Base-by-base conservation (phyloP, 2,888 invertebrate species). In the Chymomyza procnemis region DNA sequence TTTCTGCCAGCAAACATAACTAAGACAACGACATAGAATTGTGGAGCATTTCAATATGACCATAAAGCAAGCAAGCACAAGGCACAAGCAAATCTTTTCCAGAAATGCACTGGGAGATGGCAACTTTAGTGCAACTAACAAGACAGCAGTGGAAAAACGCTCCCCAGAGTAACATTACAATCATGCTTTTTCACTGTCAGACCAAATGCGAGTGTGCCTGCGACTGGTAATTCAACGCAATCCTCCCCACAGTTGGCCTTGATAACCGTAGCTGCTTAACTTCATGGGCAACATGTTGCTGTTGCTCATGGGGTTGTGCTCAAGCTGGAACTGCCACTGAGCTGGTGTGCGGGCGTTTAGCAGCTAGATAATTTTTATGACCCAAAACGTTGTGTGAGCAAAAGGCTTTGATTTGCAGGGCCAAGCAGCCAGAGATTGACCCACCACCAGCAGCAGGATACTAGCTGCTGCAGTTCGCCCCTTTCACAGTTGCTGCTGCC, bases 131-230 rank as follows among this genome's bases (percentile, higher is more conserved):
- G 78, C 67, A 74, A 74, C 50, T 18, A 19, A 18, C 81, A 81
- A 70, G 68, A 85, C 73, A 41, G 34, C 41, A 41, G 55, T 41
- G 56, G 60, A 54, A 60, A 65, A 60, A 60, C 60, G 60, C 47
- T 83, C 85, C 83, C 83, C 73, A 75, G 83, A 79, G 83, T 79
- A 73, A 84, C 83, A 83, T 83, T 83, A 85, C 62, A 72, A 71
- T 78, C 73, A 70, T 59, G 54, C 34, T 41, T 41, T 41, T 41
- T 41, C 34, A 41, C 34, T 41, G 34, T 41, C 34, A 41, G 34
- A 12, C 34, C 34, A 41, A 41, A 41, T 41, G 12, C 12, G 34
- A 41, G 34, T 18, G 48, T 50, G 34, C 12, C 12, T 41, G 34
- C 12, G 34, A 2, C 34, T 41, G 34, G 34, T 41, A 41, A 41